These are phyloP conservation scores for Centroberyx gerrardi DNA, from an alignment of 2,797 vertebrate species.

Conservation along the genomic window DNA sequence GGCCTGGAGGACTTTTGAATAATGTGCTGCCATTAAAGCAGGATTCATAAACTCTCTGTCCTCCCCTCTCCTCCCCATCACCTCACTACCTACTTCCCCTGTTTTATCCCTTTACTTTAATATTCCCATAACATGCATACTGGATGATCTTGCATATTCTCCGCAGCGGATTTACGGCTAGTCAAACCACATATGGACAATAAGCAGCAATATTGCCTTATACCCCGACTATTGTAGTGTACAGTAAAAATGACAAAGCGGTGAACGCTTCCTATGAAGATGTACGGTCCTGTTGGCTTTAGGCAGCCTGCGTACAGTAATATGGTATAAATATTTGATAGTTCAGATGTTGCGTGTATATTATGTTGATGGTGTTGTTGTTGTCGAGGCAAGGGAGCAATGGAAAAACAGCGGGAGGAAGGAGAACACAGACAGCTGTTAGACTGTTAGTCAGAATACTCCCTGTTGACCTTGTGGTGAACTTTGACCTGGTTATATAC, in stretches of 20 bases:
- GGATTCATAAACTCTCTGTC: conserved; percentile 71
- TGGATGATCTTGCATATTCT: conserved; percentile 51
- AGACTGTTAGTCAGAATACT: conserved; percentile 38
- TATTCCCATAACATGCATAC: conserved; percentile 64
- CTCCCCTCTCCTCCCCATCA: conserved; percentile 40
- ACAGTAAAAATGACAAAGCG: conserved; percentile 72
- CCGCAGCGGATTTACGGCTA: conserved; percentile 45
- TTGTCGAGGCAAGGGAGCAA: conserved; percentile 38
- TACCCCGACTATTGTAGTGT: conserved; percentile 25
- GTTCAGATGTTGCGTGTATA: conserved; percentile 66
- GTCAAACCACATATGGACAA: conserved; percentile 67
- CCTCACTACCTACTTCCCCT: conserved; percentile 42
- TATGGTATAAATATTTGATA: conserved; percentile 79
- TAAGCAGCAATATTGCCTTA: conserved; percentile 46
- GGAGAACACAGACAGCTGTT: conserved; percentile 28
- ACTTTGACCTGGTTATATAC: conserved; percentile 44
- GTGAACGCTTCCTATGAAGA: conserved; percentile 61
- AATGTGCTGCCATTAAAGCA: conserved; percentile 76
- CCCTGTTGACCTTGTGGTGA: conserved; percentile 36
- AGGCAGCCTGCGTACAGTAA: conserved; percentile 57
- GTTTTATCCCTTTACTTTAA: conserved; percentile 68
- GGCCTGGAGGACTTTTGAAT: conserved; percentile 76
- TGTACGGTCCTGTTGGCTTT: conserved; percentile 59
- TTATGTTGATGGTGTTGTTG: conserved; percentile 68
- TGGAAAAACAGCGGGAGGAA: conserved; percentile 34